A percentile compares a stretch with the other conserved stretches of the same genome.
phyloP scores from a whole-genome alignment of 2,797 vertebrate genomes.

The Protonibea diacanthus region DNA sequence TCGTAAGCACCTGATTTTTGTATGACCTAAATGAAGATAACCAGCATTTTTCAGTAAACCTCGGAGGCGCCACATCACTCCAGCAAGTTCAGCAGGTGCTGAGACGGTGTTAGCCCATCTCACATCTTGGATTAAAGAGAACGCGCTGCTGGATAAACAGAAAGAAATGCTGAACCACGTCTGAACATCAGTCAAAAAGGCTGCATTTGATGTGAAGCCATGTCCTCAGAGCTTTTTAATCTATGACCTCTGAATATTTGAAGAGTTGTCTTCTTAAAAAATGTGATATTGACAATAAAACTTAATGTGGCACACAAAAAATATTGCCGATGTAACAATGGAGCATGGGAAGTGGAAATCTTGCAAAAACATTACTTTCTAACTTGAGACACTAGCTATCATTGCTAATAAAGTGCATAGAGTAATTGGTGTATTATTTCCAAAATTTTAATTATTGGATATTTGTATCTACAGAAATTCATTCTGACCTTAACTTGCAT shows the following conservation, averaged over 20 bases:
- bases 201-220: background rate
- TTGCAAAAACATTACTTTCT: conserved; percentile 2
- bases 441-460: background rate
- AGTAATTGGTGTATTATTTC: background rate
- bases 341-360: conserved; percentile 3
- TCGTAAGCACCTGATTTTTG: conserved; percentile 4
- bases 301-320: conserved; percentile 10
- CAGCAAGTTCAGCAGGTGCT: conserved; percentile 51
- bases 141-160: conserved; percentile 63
- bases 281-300: conserved; percentile 17
- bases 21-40: conserved; percentile 21
- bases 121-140: conserved; percentile 51
- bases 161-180: conserved; percentile 61
- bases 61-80: conserved; percentile 12
- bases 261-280: background rate
- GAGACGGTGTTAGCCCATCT: conserved; percentile 37
- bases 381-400: background rate
- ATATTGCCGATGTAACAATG: conserved; percentile 22
- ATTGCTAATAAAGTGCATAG: background rate
- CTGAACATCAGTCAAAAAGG: conserved; percentile 41
- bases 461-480: conserved; percentile 20
- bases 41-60: background rate
- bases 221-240: conserved; percentile 22
- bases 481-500: conserved; percentile 40
- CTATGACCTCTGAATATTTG: conserved; percentile 13